These are phyloP conservation scores for human DNA, from an alignment of 2,113 vertebrate species.

Conservation along the genomic window DNA sequence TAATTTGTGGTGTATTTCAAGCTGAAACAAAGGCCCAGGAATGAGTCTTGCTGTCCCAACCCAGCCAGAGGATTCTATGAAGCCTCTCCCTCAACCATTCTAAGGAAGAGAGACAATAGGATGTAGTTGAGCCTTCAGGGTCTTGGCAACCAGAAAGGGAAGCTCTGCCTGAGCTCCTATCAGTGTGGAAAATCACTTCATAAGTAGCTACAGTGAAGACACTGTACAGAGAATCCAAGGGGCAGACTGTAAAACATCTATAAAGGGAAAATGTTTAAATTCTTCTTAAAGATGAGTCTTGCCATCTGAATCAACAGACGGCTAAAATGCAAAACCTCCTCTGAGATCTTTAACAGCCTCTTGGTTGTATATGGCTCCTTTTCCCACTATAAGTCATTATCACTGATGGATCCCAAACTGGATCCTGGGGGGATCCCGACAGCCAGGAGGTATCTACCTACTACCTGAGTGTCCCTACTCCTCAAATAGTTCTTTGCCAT, in stretches of 20 bases:
- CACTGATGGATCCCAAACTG: background rate
- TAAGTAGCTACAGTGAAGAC: background rate
- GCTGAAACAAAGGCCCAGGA: slow-evolving; percentile 71
- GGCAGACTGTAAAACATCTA: background rate
- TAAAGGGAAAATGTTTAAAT: background rate
- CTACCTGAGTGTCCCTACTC: background rate
- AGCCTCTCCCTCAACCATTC: slow-evolving; percentile 64
- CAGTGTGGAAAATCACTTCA: slow-evolving; percentile 62
- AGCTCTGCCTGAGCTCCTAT: background rate
- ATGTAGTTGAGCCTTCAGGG: slow-evolving; percentile 53
- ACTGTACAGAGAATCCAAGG: background rate
- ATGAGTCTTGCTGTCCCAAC: slow-evolving; percentile 50
- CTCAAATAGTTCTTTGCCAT: background rate
- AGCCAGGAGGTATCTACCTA: background rate
- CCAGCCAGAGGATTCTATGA: slow-evolving; percentile 39
- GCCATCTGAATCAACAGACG: background rate
- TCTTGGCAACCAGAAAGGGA: slow-evolving; percentile 49
- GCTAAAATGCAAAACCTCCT: background rate
- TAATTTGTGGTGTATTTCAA: slow-evolving; percentile 74
- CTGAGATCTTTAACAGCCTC: background rate
- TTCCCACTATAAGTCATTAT: no score
- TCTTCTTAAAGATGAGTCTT: background rate
- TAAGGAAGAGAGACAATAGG: slow-evolving; percentile 61
- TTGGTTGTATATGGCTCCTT: background rate
- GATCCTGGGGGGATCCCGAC: background rate